A percentile compares a stretch with the other conserved stretches of the same genome.
Evolutionary conservation across 2,888 invertebrate species (phyloP).

Genomic region (Apodemia mormo): DNA sequence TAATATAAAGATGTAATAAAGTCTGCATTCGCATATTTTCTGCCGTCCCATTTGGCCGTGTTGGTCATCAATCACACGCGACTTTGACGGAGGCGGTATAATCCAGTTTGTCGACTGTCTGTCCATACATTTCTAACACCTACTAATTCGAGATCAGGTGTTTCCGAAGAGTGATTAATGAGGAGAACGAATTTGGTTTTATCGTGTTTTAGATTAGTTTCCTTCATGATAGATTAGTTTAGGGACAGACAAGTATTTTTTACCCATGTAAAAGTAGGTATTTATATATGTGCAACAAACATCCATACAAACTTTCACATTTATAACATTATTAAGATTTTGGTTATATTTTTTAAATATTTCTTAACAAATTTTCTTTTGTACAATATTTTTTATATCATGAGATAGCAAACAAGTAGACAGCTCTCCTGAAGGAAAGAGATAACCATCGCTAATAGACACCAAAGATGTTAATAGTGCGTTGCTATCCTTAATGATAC

Average conservation of each 20-base stretch:
- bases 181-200: conserved; percentile 19
- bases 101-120: conserved; percentile 67
- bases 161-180: conserved; percentile 26
- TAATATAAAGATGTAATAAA: conserved; percentile 10
- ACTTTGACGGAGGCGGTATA: conserved; percentile 69
- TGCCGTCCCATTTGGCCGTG: conserved; percentile 26
- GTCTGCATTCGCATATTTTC: conserved; percentile 27
- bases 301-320: too few species aligned
- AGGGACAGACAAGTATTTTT: background rate
- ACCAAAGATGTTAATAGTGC: too few species aligned
- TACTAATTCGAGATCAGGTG: conserved; percentile 62
- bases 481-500: too few species aligned
- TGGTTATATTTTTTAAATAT: too few species aligned
- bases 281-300: too few species aligned
- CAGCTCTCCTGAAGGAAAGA: too few species aligned
- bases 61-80: conserved; percentile 69
- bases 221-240: conserved; percentile 1
- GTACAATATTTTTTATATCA: too few species aligned
- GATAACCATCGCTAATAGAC: too few species aligned
- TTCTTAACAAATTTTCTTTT: too few species aligned
- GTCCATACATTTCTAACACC: conserved; percentile 53
- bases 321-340: too few species aligned
- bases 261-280: background rate
- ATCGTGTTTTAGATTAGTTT: conserved; percentile 13
- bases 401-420: too few species aligned